A percentile compares a stretch with the other conserved stretches of the same genome.
These are phyloP conservation scores for Sycophaga agraensis DNA, from an alignment of 1,140 invertebrate genomes.

Conservation along the genomic window DNA sequence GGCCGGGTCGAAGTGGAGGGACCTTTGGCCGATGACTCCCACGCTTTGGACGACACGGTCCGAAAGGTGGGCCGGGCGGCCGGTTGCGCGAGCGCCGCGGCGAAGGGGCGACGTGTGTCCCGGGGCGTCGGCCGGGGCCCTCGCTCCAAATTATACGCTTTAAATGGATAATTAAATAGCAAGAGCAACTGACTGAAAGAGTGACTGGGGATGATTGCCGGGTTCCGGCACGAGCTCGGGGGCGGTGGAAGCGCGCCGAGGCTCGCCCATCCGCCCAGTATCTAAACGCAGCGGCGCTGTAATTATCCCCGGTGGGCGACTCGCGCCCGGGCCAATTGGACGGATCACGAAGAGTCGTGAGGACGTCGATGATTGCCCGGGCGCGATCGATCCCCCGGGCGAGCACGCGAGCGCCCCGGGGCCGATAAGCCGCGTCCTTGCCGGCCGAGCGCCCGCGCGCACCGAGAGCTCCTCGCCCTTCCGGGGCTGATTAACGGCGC, in stretches of 20 bases:
- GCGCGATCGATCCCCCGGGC: background rate
- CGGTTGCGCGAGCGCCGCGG: background rate
- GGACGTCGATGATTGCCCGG: background rate
- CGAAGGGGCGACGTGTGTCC: background rate
- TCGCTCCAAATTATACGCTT: conserved; percentile 57
- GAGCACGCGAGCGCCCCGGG: background rate
- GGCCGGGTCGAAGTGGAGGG: no score
- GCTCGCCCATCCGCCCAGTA: conserved; percentile 48
- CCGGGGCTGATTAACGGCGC: background rate
- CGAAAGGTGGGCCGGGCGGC: background rate
- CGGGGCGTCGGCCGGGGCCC: no score
- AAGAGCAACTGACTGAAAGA: conserved; percentile 59
- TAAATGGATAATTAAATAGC: conserved; percentile 62
- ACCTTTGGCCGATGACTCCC: conserved; percentile 11
- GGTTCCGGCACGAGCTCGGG: conserved; percentile 50
- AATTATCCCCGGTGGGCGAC: no score
- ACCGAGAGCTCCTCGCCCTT: background rate
- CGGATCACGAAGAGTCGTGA: conserved; percentile 16
- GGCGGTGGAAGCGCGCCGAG: conserved; percentile 40
- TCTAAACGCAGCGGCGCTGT: conserved; percentile 55
- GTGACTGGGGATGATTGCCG: conserved; percentile 58
- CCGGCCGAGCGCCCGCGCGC: background rate
- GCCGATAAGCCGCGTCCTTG: background rate
- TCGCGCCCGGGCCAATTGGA: no score
- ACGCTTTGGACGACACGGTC: background rate